A percentile compares a stretch with the other conserved stretches of the same genome.
Conservation (phyloP, 2,113 vertebrate species). For the Gallinago media region DNA sequence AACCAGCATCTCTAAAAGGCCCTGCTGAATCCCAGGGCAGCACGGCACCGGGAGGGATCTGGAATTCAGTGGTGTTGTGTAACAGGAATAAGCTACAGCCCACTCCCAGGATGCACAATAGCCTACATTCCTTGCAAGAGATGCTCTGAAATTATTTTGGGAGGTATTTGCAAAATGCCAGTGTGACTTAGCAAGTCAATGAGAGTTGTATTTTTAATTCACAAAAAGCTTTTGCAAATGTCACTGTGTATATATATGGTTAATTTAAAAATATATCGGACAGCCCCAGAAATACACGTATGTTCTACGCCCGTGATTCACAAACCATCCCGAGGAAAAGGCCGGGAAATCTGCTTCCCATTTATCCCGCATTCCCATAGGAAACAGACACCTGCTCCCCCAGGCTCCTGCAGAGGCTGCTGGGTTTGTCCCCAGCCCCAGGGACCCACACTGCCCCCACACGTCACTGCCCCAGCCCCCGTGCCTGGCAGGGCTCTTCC, state of each 20-base stretch:
- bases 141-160: background rate
- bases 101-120: background rate
- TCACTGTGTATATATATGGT: background rate
- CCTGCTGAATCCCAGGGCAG: background rate
- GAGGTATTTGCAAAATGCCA: background rate
- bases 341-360: background rate
- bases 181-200: background rate
- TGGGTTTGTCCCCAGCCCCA: fast-evolving
- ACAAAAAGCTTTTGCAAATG: background rate
- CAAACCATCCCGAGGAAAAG: background rate
- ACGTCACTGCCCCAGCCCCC: background rate
- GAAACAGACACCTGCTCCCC: background rate
- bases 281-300: background rate
- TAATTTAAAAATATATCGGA: background rate
- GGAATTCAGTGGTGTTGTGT: fast-evolving
- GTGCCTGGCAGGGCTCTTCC: background rate
- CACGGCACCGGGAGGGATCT: no score
- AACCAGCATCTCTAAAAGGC: background rate
- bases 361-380: background rate
- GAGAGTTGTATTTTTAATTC: background rate
- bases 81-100: background rate
- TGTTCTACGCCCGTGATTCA: fast-evolving
- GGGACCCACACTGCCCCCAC: background rate
- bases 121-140: background rate
- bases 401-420: background rate